phyloP scores from a whole-genome alignment of 2,888 invertebrate species.

The Candidula unifasciata region DNA sequence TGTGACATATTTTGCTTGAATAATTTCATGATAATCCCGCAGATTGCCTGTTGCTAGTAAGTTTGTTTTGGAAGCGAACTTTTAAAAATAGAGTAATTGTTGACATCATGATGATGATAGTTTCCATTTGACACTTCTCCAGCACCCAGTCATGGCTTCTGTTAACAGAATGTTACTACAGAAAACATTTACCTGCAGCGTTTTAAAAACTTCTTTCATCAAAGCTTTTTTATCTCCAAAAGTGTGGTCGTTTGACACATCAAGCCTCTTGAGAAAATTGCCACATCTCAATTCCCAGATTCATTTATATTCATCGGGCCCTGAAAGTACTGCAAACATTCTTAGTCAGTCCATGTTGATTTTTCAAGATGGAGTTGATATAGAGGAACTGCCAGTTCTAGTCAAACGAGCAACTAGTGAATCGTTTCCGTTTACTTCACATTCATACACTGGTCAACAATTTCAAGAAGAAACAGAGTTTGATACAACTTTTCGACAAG shows the following conservation, averaged over 20 bases:
- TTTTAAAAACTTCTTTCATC: constrained; percentile 56
- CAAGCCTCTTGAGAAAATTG: background rate
- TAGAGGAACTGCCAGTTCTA: constrained; percentile 84
- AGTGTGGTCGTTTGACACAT: background rate
- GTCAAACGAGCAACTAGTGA: constrained; percentile 79
- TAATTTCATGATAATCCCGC: no score
- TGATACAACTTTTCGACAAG: constrained; percentile 59
- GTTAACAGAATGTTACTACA: constrained; percentile 3
- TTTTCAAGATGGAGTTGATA: constrained; percentile 84
- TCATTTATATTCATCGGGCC: constrained; percentile 1
- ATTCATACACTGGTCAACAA: constrained; percentile 54
- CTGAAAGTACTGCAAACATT: constrained; percentile 54
- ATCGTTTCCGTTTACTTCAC: constrained; percentile 57
- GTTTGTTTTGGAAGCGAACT: no score
- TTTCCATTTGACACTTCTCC: no score
- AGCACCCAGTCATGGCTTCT: background rate
- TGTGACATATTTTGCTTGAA: no score
- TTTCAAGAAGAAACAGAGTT: constrained; percentile 57
- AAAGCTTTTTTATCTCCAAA: constrained; percentile 33
- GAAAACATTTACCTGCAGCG: constrained; percentile 26
- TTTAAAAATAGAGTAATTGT: no score
- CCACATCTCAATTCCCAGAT: background rate
- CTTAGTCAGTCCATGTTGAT: constrained; percentile 81
- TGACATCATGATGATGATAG: no score
- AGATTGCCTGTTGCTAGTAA: no score